Percentiles rank a stretch among this genome's conserved stretches.
Evolutionary conservation across 2,888 invertebrate genomes (phyloP).

Genomic region (Teleogryllus oceanicus): DNA sequence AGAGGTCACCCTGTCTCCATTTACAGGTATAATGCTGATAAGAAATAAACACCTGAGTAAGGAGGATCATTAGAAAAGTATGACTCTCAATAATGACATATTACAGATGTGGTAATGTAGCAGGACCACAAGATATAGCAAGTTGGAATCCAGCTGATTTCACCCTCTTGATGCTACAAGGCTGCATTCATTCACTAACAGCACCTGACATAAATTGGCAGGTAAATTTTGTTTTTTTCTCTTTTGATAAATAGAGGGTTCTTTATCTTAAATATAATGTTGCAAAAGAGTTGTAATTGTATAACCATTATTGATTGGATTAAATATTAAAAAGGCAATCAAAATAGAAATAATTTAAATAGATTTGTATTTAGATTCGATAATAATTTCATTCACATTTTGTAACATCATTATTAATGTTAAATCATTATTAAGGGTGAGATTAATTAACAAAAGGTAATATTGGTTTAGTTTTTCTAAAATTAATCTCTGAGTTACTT

Average conservation of each 20-base stretch:
- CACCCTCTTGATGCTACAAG: slow-evolving; percentile 40
- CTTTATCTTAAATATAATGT: background rate
- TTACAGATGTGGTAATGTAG: slow-evolving; percentile 41
- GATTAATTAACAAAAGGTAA: too few relatives aligned
- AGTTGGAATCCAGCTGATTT: slow-evolving; percentile 41
- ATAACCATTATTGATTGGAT: background rate
- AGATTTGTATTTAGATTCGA: too few relatives aligned
- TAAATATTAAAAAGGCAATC: too few relatives aligned
- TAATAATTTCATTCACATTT: too few relatives aligned
- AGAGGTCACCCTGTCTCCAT: slow-evolving; percentile 39
- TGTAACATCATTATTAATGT: too few relatives aligned
- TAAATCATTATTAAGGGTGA: too few relatives aligned
- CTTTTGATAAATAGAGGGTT: background rate
- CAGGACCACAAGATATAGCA: slow-evolving; percentile 36
- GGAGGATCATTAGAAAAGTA: too few relatives aligned
- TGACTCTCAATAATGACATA: background rate
- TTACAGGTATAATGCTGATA: slow-evolving; percentile 36
- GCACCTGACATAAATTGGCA: slow-evolving; percentile 39
- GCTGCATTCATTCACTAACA: slow-evolving; percentile 36
- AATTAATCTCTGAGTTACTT: too few relatives aligned
- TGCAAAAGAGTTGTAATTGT: background rate
- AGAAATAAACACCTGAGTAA: too few relatives aligned
- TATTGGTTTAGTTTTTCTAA: too few relatives aligned
- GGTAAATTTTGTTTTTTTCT: slow-evolving; percentile 29
- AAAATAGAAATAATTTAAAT: too few relatives aligned